Evolutionary conservation across 2,888 invertebrate species (phyloP).

Genomic region (Polyommatus iphigenia): DNA sequence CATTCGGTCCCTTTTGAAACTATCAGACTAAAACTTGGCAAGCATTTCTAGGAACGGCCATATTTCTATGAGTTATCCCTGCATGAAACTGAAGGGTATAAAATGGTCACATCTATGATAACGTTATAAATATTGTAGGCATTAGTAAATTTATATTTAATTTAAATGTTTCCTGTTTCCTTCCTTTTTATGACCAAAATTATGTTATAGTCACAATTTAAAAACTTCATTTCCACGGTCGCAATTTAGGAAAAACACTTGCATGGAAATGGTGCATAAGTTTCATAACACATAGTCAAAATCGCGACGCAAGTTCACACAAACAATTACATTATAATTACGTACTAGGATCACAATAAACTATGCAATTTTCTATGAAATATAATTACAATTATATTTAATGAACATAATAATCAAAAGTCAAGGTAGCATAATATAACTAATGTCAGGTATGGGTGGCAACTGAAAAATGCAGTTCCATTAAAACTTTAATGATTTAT

Average conservation of each 20-base stretch:
- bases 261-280: too few relatives aligned
- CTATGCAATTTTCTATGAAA: too few relatives aligned
- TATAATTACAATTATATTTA: too few relatives aligned
- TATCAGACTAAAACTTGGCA: conserved; percentile 18
- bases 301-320: too few relatives aligned
- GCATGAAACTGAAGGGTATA: conserved; percentile 2
- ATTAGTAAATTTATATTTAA: neutral
- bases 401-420: neutral
- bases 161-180: neutral
- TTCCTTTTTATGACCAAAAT: too few relatives aligned
- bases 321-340: too few relatives aligned
- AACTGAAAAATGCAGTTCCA: conserved; percentile 4
- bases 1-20: neutral
- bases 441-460: neutral
- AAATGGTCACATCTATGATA: neutral
- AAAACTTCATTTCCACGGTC: too few relatives aligned
- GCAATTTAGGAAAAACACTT: too few relatives aligned
- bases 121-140: neutral
- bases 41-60: conserved; percentile 3
- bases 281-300: too few relatives aligned
- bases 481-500: conserved; percentile 26
- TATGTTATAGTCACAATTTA: too few relatives aligned
- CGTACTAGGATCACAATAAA: too few relatives aligned
- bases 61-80: conserved; percentile 8
- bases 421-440: neutral